Evolutionary conservation across 2,888 invertebrate genomes (phyloP).

Genomic region (Orchestes rusci): DNA sequence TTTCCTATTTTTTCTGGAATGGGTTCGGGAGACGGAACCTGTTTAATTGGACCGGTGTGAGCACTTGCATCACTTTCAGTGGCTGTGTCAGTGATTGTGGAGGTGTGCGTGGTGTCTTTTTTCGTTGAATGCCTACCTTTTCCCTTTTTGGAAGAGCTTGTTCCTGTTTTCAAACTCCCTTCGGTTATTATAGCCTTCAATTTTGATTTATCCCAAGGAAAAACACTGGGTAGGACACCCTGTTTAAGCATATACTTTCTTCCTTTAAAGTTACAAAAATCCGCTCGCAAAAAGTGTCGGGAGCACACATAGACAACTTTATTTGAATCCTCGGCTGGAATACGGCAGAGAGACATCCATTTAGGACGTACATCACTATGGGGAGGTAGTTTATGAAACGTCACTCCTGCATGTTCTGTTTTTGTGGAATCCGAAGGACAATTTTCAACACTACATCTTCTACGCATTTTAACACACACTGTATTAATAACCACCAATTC

Average conservation of each 20-base stretch:
- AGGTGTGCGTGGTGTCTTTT: too few relatives aligned
- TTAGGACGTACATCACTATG: constrained; percentile 52
- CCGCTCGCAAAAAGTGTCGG: constrained; percentile 64
- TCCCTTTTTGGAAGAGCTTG: too few relatives aligned
- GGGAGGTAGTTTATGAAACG: constrained; percentile 69
- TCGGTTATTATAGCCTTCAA: constrained; percentile 35
- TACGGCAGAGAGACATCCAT: constrained; percentile 61
- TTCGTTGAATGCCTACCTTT: constrained; percentile 8
- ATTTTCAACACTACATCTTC: constrained; percentile 56
- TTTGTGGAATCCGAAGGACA: constrained; percentile 57
- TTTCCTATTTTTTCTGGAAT: neutral
- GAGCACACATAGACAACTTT: constrained; percentile 64
- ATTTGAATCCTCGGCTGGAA: constrained; percentile 48
- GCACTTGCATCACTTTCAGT: too few relatives aligned
- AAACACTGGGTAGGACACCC: constrained; percentile 67
- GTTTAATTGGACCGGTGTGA: too few relatives aligned
- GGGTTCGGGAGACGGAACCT: neutral
- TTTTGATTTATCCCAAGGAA: constrained; percentile 52
- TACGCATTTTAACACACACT: constrained; percentile 54
- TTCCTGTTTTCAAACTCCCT: constrained; percentile 27
- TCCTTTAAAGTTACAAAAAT: constrained; percentile 63
- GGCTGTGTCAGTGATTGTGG: too few relatives aligned
- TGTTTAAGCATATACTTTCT: constrained; percentile 64
- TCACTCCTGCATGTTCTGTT: constrained; percentile 60
- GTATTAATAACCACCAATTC: too few relatives aligned